These are phyloP conservation scores for Blomia tropicalis DNA, from an alignment of 2,888 invertebrate species.

Conservation along the genomic window DNA sequence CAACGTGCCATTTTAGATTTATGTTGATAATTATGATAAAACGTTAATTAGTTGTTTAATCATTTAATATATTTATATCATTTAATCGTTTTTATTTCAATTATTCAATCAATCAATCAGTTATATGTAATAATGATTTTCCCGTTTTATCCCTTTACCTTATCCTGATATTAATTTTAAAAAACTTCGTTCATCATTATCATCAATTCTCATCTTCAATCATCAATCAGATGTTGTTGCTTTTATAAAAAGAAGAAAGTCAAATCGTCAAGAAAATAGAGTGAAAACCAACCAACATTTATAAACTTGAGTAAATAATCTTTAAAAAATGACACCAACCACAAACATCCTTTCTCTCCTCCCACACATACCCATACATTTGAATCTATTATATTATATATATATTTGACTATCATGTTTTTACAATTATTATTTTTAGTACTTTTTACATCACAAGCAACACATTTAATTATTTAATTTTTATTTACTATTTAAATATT, in stretches of 20 bases:
- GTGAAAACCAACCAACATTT: conserved; percentile 5
- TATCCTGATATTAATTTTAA: not conserved
- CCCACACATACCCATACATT: not conserved
- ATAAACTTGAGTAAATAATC: no score
- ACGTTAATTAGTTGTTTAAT: not conserved
- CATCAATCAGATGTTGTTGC: conserved; percentile 96
- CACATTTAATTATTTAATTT: not conserved
- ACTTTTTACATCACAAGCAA: conserved; percentile 1
- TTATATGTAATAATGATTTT: no score
- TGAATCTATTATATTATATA: not conserved
- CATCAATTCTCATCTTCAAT: not conserved
- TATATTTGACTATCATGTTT: not conserved
- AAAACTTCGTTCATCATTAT: not conserved
- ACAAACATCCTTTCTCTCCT: not conserved
- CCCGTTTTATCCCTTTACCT: no score
- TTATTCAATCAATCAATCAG: not conserved
- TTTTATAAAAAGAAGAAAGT: conserved; percentile 99
- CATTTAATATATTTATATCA: conserved; percentile 18
- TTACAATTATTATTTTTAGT: not conserved
- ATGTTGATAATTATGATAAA: not conserved
- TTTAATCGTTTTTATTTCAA: not conserved
- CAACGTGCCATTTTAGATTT: not conserved
- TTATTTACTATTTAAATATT: not conserved
- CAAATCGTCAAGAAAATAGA: conserved; percentile 47
- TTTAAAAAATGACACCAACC: not conserved